These are phyloP conservation scores for Tupaia tana DNA, from an alignment of 2,113 vertebrate genomes.

Conservation along the genomic window DNA sequence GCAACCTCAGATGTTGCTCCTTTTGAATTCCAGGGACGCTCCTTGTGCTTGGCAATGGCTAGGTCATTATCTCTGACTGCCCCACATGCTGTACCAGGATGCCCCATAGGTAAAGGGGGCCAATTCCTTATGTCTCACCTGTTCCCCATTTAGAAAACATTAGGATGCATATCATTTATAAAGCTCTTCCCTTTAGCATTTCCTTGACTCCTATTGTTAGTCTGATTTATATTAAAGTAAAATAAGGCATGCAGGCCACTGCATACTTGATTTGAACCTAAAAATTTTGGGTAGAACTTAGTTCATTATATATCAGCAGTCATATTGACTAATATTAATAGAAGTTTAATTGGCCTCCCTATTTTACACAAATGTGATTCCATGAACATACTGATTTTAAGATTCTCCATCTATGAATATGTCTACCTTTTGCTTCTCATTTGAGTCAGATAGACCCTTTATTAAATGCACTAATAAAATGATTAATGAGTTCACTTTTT, in stretches of 20 bases:
- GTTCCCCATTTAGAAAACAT: not conserved
- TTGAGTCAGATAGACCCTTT: not conserved
- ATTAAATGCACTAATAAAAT: not conserved
- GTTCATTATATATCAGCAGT: not conserved
- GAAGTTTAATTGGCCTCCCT: not conserved
- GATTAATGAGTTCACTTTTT: not conserved
- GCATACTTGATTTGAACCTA: not conserved
- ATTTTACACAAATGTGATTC: not conserved
- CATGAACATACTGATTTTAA: not conserved
- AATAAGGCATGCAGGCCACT: not conserved
- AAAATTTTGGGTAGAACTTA: not conserved
- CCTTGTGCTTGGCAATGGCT: not conserved
- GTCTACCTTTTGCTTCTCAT: not conserved
- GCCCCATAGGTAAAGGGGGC: too few relatives aligned
- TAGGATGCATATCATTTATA: not conserved
- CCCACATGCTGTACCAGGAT: not conserved
- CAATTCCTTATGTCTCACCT: not conserved
- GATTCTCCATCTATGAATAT: not conserved
- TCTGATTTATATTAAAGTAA: not conserved
- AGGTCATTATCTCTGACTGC: fast-evolving
- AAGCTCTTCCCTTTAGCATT: not conserved
- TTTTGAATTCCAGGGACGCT: not conserved
- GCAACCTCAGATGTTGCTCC: not conserved
- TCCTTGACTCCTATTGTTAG: not conserved
- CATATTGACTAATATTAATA: not conserved